phyloP scores from a whole-genome alignment of 2,888 invertebrate genomes.

The Bedellia somnulentella region DNA sequence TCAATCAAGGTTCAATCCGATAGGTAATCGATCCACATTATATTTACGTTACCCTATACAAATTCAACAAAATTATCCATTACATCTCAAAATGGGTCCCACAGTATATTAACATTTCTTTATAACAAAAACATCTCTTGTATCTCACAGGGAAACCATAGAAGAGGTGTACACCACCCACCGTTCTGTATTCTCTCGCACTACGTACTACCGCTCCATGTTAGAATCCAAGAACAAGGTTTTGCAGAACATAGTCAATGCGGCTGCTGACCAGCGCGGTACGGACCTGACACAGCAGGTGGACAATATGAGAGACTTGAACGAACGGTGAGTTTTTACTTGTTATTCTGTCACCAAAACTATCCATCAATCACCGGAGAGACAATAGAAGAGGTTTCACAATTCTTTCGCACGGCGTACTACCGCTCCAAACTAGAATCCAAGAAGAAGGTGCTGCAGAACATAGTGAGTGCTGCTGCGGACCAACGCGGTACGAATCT shows the following conservation, averaged over 20 bases:
- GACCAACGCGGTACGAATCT: constrained; percentile 75
- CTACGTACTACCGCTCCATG: constrained; percentile 90
- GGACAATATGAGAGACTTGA: constrained; percentile 74
- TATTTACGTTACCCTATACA: too few relatives aligned
- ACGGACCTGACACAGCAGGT: constrained; percentile 74
- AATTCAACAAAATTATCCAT: too few relatives aligned
- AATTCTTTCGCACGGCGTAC: constrained; percentile 86
- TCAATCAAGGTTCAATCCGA: too few relatives aligned
- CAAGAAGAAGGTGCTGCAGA: constrained; percentile 90
- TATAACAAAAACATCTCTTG: too few relatives aligned
- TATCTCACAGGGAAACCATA: constrained; percentile 70
- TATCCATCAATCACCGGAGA: constrained; percentile 65
- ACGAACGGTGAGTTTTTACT: constrained; percentile 67
- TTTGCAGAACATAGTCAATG: constrained; percentile 80
- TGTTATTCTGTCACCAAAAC: too few relatives aligned
- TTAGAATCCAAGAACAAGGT: constrained; percentile 94
- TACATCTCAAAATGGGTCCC: too few relatives aligned
- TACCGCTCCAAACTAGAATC: constrained; percentile 94
- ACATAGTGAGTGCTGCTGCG: constrained; percentile 78
- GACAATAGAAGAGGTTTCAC: constrained; percentile 71
- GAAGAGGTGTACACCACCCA: constrained; percentile 77
- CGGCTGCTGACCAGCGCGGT: constrained; percentile 73
- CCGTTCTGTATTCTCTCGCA: constrained; percentile 85
- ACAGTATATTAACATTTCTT: too few relatives aligned
- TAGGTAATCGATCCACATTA: too few relatives aligned